Percentiles rank a stretch among this genome's conserved stretches.
Conservation (phyloP, 2,797 vertebrate genomes). For the Gobionotothen gibberifrons region DNA sequence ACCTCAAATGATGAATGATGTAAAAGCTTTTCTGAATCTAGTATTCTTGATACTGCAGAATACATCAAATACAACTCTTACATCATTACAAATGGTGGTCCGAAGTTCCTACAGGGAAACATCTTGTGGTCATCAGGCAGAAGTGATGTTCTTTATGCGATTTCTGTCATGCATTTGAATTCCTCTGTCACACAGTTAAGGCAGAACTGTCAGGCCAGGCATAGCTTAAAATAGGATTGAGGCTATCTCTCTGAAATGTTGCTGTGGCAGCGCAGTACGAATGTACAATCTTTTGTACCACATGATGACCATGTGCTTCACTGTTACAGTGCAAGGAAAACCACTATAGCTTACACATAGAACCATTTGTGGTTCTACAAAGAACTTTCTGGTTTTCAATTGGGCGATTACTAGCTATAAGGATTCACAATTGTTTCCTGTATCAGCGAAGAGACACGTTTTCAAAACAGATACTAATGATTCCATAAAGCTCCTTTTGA, state of each 20-base stretch:
- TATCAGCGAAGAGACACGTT: neutral
- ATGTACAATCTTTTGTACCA: constrained; percentile 46
- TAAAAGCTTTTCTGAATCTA: too few relatives aligned
- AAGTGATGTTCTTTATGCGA: constrained; percentile 12
- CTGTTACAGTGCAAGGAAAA: constrained; percentile 47
- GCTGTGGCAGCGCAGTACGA: constrained; percentile 44
- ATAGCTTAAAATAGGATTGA: constrained; percentile 58
- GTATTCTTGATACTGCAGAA: neutral
- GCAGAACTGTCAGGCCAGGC: constrained; percentile 32
- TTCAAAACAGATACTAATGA: constrained; percentile 34
- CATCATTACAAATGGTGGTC: neutral
- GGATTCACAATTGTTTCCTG: constrained; percentile 33
- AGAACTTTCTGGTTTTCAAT: constrained; percentile 41
- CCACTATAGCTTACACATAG: constrained; percentile 37
- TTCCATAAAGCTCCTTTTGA: constrained; percentile 29
- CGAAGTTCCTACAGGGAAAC: constrained; percentile 1
- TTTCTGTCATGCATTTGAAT: constrained; percentile 44
- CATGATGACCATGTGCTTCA: constrained; percentile 45
- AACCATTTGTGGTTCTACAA: constrained; percentile 47
- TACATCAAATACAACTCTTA: constrained; percentile 7
- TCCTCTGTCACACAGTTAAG: constrained; percentile 27
- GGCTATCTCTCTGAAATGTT: constrained; percentile 49
- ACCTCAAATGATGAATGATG: neutral
- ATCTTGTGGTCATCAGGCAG: constrained; percentile 10
- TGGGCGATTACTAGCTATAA: constrained; percentile 37